These are phyloP conservation scores for Brienomyrus brachyistius DNA, from an alignment of 2,113 vertebrate species.

Conservation along the genomic window DNA sequence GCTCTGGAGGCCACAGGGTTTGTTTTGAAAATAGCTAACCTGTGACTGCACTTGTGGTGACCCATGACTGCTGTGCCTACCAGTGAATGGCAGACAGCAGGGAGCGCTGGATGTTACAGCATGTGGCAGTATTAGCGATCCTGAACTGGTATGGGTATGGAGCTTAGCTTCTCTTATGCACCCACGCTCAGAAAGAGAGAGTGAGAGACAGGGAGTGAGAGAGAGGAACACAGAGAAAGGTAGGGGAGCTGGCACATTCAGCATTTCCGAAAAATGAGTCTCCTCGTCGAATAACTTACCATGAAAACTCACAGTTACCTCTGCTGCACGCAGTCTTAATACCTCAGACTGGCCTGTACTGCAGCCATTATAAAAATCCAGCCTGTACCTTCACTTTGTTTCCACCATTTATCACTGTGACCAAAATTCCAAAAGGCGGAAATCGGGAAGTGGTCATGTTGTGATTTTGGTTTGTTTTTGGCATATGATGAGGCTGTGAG, in stretches of 20 bases:
- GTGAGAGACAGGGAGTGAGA: background rate
- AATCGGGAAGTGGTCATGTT: background rate
- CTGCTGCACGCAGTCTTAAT: background rate
- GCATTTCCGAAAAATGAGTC: background rate
- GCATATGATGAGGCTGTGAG: background rate
- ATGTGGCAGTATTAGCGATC: background rate
- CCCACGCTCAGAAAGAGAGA: background rate
- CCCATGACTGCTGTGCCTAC: slow-evolving; percentile 6
- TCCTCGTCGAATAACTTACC: background rate
- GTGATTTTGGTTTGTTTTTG: background rate
- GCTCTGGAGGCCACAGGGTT: background rate
- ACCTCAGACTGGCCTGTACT: background rate
- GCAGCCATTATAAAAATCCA: background rate
- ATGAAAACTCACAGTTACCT: background rate
- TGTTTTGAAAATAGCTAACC: slow-evolving; percentile 11
- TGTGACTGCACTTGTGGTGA: background rate
- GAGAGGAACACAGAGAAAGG: background rate
- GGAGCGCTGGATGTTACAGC: background rate
- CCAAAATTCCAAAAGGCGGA: background rate
- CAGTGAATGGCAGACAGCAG: background rate
- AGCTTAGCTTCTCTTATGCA: background rate
- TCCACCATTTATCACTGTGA: background rate
- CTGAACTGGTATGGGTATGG: background rate
- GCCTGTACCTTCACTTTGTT: background rate
- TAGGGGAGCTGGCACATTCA: background rate